Evolutionary conservation across 2,888 invertebrate species (phyloP).

Genomic region (Deroplatys truncata): DNA sequence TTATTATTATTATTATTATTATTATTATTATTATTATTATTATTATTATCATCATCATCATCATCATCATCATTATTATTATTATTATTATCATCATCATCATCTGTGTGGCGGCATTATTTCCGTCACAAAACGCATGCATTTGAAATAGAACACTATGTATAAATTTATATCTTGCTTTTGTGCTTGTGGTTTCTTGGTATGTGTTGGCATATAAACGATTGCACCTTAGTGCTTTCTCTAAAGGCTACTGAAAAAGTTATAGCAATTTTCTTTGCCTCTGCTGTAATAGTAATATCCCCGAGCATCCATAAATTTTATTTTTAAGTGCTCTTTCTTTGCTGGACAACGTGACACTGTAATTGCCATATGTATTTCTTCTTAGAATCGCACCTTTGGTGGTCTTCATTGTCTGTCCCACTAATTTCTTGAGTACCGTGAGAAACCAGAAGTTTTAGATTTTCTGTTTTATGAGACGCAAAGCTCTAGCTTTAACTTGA

Average conservation of each 20-base stretch:
- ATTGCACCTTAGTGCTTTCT: background rate
- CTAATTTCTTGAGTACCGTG: background rate
- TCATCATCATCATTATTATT: too few relatives aligned
- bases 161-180: too few relatives aligned
- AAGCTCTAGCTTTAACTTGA: background rate
- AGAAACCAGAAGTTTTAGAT: background rate
- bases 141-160: too few relatives aligned
- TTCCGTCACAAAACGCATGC: too few relatives aligned
- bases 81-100: too few relatives aligned
- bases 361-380: background rate
- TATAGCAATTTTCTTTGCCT: background rate
- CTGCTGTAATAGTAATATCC: background rate
- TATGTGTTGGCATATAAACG: too few relatives aligned
- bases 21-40: too few relatives aligned
- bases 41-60: too few relatives aligned
- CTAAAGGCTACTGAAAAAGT: background rate
- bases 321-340: background rate
- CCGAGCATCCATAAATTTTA: background rate
- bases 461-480: background rate
- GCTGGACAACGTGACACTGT: background rate
- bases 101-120: too few relatives aligned
- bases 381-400: background rate
- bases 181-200: too few relatives aligned
- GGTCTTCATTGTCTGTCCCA: background rate
- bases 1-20: too few relatives aligned